phyloP scores from a whole-genome alignment of 1,140 invertebrate species.

The Ceratosolen fusciceps region DNA sequence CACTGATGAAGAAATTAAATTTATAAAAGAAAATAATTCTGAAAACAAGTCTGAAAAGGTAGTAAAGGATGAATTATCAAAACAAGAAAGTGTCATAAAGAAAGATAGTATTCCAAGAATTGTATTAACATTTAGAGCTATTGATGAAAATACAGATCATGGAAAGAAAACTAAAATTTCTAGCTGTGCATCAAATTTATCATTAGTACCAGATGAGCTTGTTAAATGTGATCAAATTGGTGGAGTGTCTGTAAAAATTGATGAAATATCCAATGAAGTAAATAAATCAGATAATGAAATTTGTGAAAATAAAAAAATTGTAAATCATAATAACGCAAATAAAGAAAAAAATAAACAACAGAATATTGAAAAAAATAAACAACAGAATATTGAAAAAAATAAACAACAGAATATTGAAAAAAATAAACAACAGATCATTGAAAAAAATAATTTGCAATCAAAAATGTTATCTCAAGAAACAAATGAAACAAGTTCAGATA shows the following conservation, averaged over 20 bases:
- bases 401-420: slow-evolving; percentile 36
- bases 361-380: slow-evolving; percentile 24
- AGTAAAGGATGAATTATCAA: slow-evolving; percentile 52
- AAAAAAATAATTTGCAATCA: slow-evolving; percentile 42
- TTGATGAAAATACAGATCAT: slow-evolving; percentile 68
- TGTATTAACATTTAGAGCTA: slow-evolving; percentile 68
- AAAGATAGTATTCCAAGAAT: slow-evolving; percentile 67
- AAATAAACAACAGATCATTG: slow-evolving; percentile 40
- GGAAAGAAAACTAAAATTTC: slow-evolving; percentile 67
- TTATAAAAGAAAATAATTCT: slow-evolving; percentile 48
- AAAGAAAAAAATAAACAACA: slow-evolving; percentile 39
- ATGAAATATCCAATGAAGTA: slow-evolving; percentile 59
- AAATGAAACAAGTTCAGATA: neutral
- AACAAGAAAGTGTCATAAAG: slow-evolving; percentile 52
- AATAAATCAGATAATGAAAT: slow-evolving; percentile 63
- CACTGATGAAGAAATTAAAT: slow-evolving; percentile 48
- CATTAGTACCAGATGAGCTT: slow-evolving; percentile 65
- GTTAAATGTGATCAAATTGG: slow-evolving; percentile 66
- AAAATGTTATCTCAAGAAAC: slow-evolving; percentile 31
- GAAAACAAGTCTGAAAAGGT: slow-evolving; percentile 45
- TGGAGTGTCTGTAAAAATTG: slow-evolving; percentile 68
- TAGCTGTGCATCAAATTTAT: slow-evolving; percentile 66
- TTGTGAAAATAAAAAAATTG: slow-evolving; percentile 44
- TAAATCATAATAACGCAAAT: slow-evolving; percentile 45
- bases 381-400: slow-evolving; percentile 46